phyloP scores from a whole-genome alignment of 2,888 invertebrate genomes.

The Drosophila maculinotata region DNA sequence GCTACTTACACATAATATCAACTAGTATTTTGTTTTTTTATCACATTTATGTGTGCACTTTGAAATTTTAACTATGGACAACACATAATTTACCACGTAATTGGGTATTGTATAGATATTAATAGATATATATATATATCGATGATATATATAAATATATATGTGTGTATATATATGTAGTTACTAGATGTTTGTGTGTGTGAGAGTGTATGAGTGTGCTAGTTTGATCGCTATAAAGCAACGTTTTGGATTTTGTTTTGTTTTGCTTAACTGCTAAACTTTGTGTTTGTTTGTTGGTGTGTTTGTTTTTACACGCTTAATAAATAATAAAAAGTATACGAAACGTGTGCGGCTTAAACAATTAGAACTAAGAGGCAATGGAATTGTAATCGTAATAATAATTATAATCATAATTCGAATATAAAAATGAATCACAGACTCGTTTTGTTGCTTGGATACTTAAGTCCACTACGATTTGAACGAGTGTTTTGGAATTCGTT shows the following conservation, averaged over 20 bases:
- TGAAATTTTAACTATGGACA: conserved; percentile 34
- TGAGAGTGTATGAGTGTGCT: conserved; percentile 16
- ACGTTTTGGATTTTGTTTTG: conserved; percentile 7
- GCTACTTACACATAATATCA: conserved; percentile 45
- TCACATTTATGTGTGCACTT: conserved; percentile 52
- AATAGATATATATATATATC: conserved; percentile 1
- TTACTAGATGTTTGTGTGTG: conserved; percentile 10
- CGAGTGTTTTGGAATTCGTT: conserved; percentile 25
- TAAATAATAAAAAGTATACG: conserved; percentile 37
- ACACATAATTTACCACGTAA: conserved; percentile 32
- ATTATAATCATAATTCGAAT: conserved; percentile 31
- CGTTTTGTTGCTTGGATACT: conserved; percentile 50
- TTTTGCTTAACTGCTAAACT: conserved; percentile 40
- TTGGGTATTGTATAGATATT: not conserved
- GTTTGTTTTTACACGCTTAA: conserved; percentile 29
- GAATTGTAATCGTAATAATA: conserved; percentile 37
- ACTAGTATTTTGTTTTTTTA: conserved; percentile 37
- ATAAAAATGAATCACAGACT: conserved; percentile 72
- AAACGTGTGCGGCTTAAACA: conserved; percentile 31
- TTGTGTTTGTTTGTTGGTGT: conserved; percentile 16
- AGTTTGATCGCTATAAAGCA: conserved; percentile 19
- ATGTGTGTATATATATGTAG: not conserved
- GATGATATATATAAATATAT: not conserved
- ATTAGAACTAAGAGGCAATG: conserved; percentile 46
- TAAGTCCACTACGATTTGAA: conserved; percentile 27